Conservation (phyloP, 2,797 vertebrate species). For the Periophthalmus magnuspinnatus region DNA sequence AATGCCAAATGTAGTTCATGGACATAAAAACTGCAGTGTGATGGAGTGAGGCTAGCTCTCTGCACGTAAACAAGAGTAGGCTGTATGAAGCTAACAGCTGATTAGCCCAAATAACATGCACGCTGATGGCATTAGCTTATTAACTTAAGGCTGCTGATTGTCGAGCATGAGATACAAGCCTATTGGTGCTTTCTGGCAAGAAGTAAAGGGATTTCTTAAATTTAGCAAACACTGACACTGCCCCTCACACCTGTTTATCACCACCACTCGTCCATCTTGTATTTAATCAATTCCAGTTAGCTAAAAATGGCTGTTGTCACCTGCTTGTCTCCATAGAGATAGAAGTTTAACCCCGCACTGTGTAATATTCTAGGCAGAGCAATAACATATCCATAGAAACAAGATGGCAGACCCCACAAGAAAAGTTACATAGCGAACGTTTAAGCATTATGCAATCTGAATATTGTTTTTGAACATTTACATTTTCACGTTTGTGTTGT, state of each 20-base stretch:
- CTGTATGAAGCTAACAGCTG: conserved; percentile 1
- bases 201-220: neutral
- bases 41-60: neutral
- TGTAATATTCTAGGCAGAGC: neutral
- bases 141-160: conserved; percentile 9
- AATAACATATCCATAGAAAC: neutral
- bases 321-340: no score
- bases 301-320: no score
- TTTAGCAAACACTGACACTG: neutral
- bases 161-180: neutral
- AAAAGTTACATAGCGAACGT: no score
- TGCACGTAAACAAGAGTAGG: neutral
- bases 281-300: no score
- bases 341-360: neutral
- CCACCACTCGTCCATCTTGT: no score
- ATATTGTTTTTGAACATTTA: no score
- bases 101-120: neutral
- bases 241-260: no score
- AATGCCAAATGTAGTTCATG: neutral
- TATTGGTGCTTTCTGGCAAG: neutral
- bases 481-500: no score
- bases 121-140: neutral
- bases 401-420: no score
- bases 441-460: no score
- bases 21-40: no score